Evolutionary conservation across 2,113 vertebrate genomes (phyloP).

Genomic region (Brachyhypopomus gauderio): DNA sequence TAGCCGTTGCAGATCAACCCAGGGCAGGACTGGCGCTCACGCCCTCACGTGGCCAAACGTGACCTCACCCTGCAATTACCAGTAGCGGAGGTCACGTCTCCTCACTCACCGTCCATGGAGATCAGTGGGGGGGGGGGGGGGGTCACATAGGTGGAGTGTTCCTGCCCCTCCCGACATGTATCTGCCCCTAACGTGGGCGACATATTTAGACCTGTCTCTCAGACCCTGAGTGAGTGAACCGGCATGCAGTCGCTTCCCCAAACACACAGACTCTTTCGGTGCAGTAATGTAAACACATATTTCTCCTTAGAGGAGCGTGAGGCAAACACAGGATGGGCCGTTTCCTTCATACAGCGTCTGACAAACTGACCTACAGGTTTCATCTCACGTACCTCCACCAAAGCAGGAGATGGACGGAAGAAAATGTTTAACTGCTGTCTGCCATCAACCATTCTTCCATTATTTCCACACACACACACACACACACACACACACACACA

Average conservation of each 20-base stretch:
- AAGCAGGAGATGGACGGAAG: background rate
- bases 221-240: conserved; percentile 44
- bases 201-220: conserved; percentile 20
- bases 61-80: conserved; percentile 71
- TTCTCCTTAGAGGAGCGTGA: conserved; percentile 23
- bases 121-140: background rate
- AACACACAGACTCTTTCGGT: background rate
- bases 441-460: background rate
- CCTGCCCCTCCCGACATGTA: background rate
- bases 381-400: background rate
- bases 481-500: conserved; percentile 32
- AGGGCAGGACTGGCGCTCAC: conserved; percentile 22
- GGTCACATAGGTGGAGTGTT: background rate
- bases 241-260: conserved; percentile 24
- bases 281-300: conserved; percentile 39
- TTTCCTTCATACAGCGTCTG: conserved; percentile 2
- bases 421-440: conserved; percentile 28
- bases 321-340: conserved; percentile 13
- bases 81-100: conserved; percentile 47
- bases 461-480: conserved; percentile 26
- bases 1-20: background rate
- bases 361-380: background rate
- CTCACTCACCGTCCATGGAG: conserved; percentile 20
- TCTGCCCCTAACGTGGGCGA: conserved; percentile 24
- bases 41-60: conserved; percentile 52